Evolutionary conservation across 2,888 invertebrate species (phyloP).

Genomic region (Acheta domesticus): DNA sequence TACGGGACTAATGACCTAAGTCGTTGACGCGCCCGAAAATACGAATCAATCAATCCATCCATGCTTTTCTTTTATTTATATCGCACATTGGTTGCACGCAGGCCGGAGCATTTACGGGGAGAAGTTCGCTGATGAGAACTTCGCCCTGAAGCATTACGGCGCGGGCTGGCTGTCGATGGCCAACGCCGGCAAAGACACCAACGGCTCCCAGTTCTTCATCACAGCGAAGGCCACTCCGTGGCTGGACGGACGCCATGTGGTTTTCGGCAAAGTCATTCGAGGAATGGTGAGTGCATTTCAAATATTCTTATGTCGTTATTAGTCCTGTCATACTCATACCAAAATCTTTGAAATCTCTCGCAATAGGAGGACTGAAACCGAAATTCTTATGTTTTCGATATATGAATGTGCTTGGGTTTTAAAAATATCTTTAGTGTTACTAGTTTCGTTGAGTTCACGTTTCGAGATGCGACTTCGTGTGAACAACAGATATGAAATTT

Average conservation of each 20-base stretch:
- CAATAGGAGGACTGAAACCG: too few relatives aligned
- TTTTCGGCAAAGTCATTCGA: conserved; percentile 87
- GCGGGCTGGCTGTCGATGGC: conserved; percentile 98
- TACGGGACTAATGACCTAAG: too few relatives aligned
- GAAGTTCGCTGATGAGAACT: conserved; percentile 93
- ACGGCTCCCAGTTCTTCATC: conserved; percentile 97
- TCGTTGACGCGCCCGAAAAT: too few relatives aligned
- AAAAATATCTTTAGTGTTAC: too few relatives aligned
- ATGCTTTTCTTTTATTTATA: not conserved
- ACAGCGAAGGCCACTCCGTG: conserved; percentile 82
- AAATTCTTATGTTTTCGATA: too few relatives aligned
- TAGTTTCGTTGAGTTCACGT: too few relatives aligned
- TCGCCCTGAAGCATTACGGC: conserved; percentile 94
- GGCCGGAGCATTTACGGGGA: conserved; percentile 90
- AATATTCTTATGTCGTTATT: too few relatives aligned
- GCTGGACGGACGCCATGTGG: conserved; percentile 94
- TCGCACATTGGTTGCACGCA: conserved; percentile 44
- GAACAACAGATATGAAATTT: too few relatives aligned
- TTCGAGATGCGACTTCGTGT: too few relatives aligned
- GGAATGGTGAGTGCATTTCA: conserved; percentile 65
- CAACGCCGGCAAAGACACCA: conserved; percentile 95
- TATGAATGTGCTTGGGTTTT: too few relatives aligned
- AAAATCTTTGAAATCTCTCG: too few relatives aligned
- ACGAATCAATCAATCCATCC: too few relatives aligned
- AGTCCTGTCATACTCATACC: not conserved